Conservation (phyloP, 2,888 invertebrate species). For the Scaptomyza caliginosa region DNA sequence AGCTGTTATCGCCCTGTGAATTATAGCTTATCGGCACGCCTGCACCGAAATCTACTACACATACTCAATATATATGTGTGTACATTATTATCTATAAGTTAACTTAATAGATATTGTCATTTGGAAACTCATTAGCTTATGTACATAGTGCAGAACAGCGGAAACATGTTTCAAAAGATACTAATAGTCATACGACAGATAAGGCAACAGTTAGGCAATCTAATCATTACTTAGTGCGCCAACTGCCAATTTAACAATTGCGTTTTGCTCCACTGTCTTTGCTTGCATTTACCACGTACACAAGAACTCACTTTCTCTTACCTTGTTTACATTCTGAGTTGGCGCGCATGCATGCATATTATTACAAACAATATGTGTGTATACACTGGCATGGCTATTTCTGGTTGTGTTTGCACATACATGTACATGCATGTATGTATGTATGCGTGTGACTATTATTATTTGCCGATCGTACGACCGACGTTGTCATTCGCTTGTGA, state of each 20-base stretch:
- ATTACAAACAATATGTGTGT: background rate
- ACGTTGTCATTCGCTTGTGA: conserved; percentile 28
- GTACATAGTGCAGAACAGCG: conserved; percentile 33
- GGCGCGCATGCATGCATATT: conserved; percentile 3
- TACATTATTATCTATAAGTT: conserved; percentile 1
- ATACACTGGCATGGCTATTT: conserved; percentile 9
- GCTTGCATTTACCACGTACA: conserved; percentile 15
- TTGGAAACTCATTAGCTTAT: conserved; percentile 31
- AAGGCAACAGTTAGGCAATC: conserved; percentile 34
- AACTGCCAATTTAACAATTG: conserved; percentile 21
- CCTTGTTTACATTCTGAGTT: conserved; percentile 45
- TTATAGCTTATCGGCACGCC: conserved; percentile 17
- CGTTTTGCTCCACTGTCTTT: conserved; percentile 3
- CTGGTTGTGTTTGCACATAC: background rate
- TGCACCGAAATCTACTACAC: conserved; percentile 33
- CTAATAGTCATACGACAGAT: conserved; percentile 26
- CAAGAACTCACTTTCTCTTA: background rate
- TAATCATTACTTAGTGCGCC: conserved; percentile 1
- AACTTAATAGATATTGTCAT: conserved; percentile 12
- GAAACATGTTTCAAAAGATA: conserved; percentile 35
- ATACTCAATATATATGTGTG: background rate
- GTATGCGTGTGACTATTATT: no score
- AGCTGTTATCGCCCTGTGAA: conserved; percentile 25
- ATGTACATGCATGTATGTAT: background rate
- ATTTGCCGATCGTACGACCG: conserved; percentile 44